Conservation (phyloP, 2,888 invertebrate genomes). For the Drosophila colorata region DNA sequence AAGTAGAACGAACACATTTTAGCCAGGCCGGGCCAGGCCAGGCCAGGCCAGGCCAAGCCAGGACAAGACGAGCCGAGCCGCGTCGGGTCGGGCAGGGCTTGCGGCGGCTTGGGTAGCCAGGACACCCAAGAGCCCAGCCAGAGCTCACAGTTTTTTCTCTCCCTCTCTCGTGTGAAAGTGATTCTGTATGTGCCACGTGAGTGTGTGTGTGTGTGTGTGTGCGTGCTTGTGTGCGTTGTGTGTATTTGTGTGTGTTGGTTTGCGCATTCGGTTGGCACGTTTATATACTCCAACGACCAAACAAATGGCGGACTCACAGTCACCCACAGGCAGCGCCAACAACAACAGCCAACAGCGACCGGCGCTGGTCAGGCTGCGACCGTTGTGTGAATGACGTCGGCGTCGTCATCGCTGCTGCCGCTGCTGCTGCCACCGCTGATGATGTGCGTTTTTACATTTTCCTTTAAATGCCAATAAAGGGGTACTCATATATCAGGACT, state of each 20-base stretch:
- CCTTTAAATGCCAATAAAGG: slow-evolving; percentile 51
- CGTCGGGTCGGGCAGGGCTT: not conserved
- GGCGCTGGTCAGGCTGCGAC: slow-evolving; percentile 53
- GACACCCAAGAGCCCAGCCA: slow-evolving; percentile 26
- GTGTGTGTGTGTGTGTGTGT: slow-evolving; percentile 11
- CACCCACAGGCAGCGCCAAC: slow-evolving; percentile 48
- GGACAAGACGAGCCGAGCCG: slow-evolving; percentile 5
- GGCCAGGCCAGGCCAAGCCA: slow-evolving; percentile 17
- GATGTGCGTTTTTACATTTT: slow-evolving; percentile 59
- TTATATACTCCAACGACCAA: slow-evolving; percentile 71
- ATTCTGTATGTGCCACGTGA: slow-evolving; percentile 1
- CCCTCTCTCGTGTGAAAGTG: slow-evolving; percentile 40
- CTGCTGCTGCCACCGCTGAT: slow-evolving; percentile 30
- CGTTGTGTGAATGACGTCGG: slow-evolving; percentile 51
- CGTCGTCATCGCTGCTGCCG: slow-evolving; percentile 15
- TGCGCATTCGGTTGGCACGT: slow-evolving; percentile 58
- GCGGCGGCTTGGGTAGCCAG: slow-evolving; percentile 3
- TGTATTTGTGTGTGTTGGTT: slow-evolving; percentile 37
- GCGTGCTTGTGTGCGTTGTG: slow-evolving; percentile 14
- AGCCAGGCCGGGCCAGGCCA: slow-evolving; percentile 50
- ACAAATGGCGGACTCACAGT: slow-evolving; percentile 55
- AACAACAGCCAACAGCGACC: slow-evolving; percentile 25
- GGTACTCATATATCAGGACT: slow-evolving; percentile 48
- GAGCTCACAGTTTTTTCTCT: slow-evolving; percentile 14
- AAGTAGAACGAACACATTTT: slow-evolving; percentile 78